phyloP scores from a whole-genome alignment of 2,888 invertebrate genomes.

The Rotaria magnacalcarata region DNA sequence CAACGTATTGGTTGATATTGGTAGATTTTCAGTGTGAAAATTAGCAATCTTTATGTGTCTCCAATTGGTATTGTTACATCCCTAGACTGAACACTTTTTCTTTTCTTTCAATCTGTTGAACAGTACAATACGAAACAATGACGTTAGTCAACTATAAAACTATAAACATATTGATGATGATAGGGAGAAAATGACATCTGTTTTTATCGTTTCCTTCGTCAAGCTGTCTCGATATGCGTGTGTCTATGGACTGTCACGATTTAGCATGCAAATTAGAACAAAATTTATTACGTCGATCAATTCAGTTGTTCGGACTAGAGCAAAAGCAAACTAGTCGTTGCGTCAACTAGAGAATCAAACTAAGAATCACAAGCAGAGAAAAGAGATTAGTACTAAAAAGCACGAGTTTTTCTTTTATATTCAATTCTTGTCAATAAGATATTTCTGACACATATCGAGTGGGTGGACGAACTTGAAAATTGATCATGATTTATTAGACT shows the following conservation, averaged over 20 bases:
- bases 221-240: background rate
- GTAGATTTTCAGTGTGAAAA: too few relatives aligned
- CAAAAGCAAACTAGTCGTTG: background rate
- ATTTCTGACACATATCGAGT: background rate
- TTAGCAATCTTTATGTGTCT: too few relatives aligned
- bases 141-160: constrained; percentile 3
- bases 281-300: background rate
- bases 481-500: background rate
- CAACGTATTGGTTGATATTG: too few relatives aligned
- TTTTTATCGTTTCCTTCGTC: background rate
- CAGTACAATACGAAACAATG: background rate
- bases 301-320: background rate
- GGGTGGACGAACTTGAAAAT: background rate
- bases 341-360: background rate
- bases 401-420: background rate
- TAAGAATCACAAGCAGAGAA: background rate
- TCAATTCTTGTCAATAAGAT: background rate
- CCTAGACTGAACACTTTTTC: background rate
- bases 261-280: background rate
- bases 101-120: background rate
- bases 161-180: background rate
- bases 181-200: background rate
- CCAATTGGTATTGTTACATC: too few relatives aligned
- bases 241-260: background rate
- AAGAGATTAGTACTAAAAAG: background rate